These are phyloP conservation scores for Drosophila aff. DNA, from an alignment of 1,140 invertebrate genomes.

Conservation along the genomic window DNA sequence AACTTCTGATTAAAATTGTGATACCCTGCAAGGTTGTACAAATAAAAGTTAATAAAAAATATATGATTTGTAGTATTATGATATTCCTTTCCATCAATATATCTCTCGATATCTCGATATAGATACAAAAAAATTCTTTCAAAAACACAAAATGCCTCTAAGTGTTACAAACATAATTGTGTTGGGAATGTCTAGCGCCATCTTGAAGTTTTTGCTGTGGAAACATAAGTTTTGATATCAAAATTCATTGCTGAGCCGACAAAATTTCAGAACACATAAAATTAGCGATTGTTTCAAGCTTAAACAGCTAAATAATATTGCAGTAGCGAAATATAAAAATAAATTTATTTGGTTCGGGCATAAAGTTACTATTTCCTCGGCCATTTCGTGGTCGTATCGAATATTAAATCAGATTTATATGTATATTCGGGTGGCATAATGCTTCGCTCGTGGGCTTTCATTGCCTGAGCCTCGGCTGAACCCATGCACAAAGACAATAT, in stretches of 20 bases:
- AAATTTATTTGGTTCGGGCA: constrained; percentile 65
- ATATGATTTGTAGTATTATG: no score
- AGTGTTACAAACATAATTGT: background rate
- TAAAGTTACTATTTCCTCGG: constrained; percentile 59
- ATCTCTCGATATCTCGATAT: no score
- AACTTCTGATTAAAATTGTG: no score
- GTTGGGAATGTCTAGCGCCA: background rate
- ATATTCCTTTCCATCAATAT: no score
- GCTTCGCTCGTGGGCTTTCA: constrained; percentile 6
- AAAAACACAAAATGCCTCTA: no score
- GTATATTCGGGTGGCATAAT: constrained; percentile 45
- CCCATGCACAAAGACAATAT: constrained; percentile 53
- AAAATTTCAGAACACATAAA: constrained; percentile 23
- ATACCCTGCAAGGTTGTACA: no score
- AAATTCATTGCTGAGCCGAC: constrained; percentile 25
- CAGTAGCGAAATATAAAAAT: constrained; percentile 48
- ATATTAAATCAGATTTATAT: constrained; percentile 72
- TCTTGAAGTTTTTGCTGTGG: background rate
- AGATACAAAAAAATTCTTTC: no score
- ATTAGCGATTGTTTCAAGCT: constrained; percentile 9
- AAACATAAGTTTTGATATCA: constrained; percentile 13
- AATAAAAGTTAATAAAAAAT: no score
- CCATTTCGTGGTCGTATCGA: constrained; percentile 44
- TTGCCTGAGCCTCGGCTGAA: background rate
- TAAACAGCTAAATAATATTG: constrained; percentile 40